Percentiles rank a stretch among this genome's conserved stretches.
These are phyloP conservation scores for Drosophila sechellia DNA, from an alignment of 1,140 invertebrate species.

Conservation along the genomic window DNA sequence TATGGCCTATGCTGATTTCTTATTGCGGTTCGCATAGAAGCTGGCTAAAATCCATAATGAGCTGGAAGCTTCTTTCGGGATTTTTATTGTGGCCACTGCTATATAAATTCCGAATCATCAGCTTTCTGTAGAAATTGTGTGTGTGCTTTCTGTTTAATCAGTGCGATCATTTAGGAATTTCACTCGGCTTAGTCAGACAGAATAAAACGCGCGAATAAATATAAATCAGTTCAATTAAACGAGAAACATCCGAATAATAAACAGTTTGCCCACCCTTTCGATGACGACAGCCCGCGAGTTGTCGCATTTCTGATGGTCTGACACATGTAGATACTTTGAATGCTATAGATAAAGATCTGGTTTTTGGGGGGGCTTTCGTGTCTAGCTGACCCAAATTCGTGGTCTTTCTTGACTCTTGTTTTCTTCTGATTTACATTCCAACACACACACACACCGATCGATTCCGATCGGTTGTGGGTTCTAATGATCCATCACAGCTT, in stretches of 20 bases:
- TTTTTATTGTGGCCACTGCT: slow-evolving; percentile 11
- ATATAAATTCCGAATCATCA: slow-evolving; percentile 17
- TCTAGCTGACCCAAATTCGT: slow-evolving; percentile 64
- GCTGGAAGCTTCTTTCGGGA: slow-evolving; percentile 6
- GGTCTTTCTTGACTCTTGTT: slow-evolving; percentile 65
- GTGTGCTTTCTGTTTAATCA: slow-evolving; percentile 26
- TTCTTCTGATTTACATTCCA: slow-evolving; percentile 63
- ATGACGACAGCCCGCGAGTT: slow-evolving; percentile 38
- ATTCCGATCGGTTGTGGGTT: slow-evolving; percentile 35
- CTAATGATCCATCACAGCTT: slow-evolving; percentile 8
- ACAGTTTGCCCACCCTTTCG: slow-evolving; percentile 45
- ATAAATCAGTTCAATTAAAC: slow-evolving; percentile 71
- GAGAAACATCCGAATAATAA: slow-evolving; percentile 35
- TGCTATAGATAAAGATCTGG: slow-evolving; percentile 31
- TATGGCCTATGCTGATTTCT: slow-evolving; percentile 11
- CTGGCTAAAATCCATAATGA: slow-evolving; percentile 31
- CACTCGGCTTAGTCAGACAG: slow-evolving; percentile 52
- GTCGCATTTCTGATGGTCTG: slow-evolving; percentile 16
- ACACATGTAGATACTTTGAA: slow-evolving; percentile 39
- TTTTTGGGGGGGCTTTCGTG: slow-evolving; percentile 8
- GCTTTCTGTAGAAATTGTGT: slow-evolving; percentile 23
- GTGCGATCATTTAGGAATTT: slow-evolving; percentile 13
- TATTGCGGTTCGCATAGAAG: slow-evolving; percentile 4
- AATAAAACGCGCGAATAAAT: slow-evolving; percentile 41
- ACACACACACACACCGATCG: slow-evolving; percentile 9